Evolutionary conservation across 1,140 invertebrate genomes (phyloP).

Genomic region (Chironomus striatipennis): DNA sequence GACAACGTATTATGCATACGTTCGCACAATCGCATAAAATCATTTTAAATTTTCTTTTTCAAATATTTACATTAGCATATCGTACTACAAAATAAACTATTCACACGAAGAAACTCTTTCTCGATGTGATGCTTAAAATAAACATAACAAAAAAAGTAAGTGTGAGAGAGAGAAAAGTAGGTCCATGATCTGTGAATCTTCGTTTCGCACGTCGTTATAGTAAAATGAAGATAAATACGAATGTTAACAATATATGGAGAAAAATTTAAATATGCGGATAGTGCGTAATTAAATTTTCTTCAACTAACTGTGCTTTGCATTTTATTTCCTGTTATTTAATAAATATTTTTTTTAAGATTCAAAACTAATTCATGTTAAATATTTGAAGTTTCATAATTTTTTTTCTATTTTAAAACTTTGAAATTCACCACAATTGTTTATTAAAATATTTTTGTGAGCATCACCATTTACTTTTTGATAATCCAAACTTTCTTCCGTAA

Average conservation of each 20-base stretch:
- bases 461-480: too few relatives aligned
- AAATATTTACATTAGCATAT: background rate
- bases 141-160: background rate
- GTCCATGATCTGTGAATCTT: conserved; percentile 19
- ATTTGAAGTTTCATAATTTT: too few relatives aligned
- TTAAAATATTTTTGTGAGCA: too few relatives aligned
- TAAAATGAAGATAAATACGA: background rate
- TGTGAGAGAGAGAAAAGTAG: background rate
- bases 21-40: too few relatives aligned
- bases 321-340: background rate
- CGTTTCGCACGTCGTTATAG: background rate
- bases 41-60: background rate
- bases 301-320: background rate
- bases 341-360: too few relatives aligned
- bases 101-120: background rate
- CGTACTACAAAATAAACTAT: background rate
- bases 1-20: too few relatives aligned
- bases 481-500: background rate
- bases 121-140: background rate
- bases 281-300: background rate
- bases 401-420: too few relatives aligned
- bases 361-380: too few relatives aligned
- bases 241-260: background rate
- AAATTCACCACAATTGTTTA: too few relatives aligned
- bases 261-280: too few relatives aligned